Conservation (phyloP, 2,113 vertebrate species). For the Mesembrinibis cayennensis region DNA sequence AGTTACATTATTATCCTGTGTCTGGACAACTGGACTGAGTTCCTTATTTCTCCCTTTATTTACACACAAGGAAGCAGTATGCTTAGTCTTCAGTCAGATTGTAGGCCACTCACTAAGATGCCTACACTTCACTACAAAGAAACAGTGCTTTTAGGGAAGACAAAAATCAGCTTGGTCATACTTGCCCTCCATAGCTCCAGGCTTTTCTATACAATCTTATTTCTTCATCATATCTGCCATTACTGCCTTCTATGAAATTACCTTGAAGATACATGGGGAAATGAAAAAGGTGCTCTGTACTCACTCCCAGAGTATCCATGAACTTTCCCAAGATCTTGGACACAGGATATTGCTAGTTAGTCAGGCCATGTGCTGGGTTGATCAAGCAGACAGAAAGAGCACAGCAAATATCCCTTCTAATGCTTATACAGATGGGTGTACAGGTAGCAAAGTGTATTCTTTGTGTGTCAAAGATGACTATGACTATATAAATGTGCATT, state of each 20-base stretch:
- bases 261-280: background rate
- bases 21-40: background rate
- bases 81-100: background rate
- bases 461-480: fast-evolving
- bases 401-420: background rate
- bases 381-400: background rate
- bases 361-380: background rate
- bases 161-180: background rate
- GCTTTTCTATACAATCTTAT: background rate
- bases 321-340: background rate
- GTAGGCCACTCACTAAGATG: background rate
- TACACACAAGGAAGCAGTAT: background rate
- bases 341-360: background rate
- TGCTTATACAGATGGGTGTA: fast-evolving
- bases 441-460: background rate
- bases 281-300: background rate
- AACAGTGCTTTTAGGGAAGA: background rate
- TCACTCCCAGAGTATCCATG: background rate
- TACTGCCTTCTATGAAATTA: background rate
- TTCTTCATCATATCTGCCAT: background rate
- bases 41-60: background rate
- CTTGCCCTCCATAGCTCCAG: background rate
- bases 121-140: background rate
- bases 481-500: background rate
- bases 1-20: background rate